A percentile compares a stretch with the other conserved stretches of the same genome.
Conservation (phyloP, 2,113 vertebrate genomes). For the Lathamus discolor region DNA sequence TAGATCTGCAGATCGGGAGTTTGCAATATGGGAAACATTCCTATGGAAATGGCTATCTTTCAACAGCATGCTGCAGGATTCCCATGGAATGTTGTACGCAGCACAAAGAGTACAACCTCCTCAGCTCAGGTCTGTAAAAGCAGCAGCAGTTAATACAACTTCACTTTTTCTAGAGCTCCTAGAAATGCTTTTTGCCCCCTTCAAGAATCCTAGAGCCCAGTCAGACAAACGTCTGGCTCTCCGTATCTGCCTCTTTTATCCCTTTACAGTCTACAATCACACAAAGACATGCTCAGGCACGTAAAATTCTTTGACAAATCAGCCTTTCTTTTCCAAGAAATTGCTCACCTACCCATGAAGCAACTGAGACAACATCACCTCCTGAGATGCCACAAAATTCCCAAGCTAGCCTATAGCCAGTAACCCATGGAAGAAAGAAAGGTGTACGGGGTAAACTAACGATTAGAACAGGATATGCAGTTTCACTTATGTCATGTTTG, state of each 20-base stretch:
- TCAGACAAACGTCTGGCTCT: not conserved
- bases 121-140: not conserved
- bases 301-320: not conserved
- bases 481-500: not conserved
- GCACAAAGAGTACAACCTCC: not conserved
- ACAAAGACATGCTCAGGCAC: not conserved
- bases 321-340: not conserved
- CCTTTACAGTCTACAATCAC: not conserved
- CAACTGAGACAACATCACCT: not conserved
- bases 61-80: not conserved
- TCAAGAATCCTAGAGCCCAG: not conserved
- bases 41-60: not conserved
- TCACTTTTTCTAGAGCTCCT: not conserved
- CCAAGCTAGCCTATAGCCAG: not conserved
- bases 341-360: not conserved
- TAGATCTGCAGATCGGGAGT: not conserved
- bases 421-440: not conserved
- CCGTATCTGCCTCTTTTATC: not conserved
- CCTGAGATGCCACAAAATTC: not conserved
- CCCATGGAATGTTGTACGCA: accelerated
- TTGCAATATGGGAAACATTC: not conserved
- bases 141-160: not conserved
- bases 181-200: not conserved
- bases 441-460: not conserved
- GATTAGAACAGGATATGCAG: not conserved